Evolutionary conservation across 2,888 invertebrate genomes (phyloP), one percentile per base, ranked within the genome.

Genomic region (Nomada ferruginata): DNA sequence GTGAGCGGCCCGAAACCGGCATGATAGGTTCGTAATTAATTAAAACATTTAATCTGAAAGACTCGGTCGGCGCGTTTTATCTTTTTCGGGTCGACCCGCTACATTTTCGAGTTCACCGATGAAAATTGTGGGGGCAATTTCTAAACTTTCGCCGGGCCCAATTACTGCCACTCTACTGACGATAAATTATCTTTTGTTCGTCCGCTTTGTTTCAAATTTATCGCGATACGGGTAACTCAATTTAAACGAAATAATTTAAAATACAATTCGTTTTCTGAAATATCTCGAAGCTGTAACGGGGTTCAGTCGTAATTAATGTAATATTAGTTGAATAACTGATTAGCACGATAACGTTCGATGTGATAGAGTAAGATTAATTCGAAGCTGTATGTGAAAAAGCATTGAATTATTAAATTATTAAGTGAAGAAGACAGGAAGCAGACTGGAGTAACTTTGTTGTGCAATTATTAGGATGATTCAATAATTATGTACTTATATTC

Each of bases 91-190:
- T 59, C 23, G 23, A 18, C 47, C 7, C 10, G 3, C 23, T 29
- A 53, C 53, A 57, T 75, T 69, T 69, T 68, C 26, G 7, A 13
- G 15, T 20, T 20, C 7, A 2, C 9, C 20, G 42, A 29, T 55
- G 61, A 61, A 69, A 69, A 59, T 76, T 63, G 26, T n/a, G 20
- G 42, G 18, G 71, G 15, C 42, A 52, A 61, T 60, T 63, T 53
- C 42, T 18, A 4, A 44, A 72, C 42, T 72, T 63, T 44, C 18
- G 23, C 26, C n/a, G 10, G 26, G 26, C 42, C n/a, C 63, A 44
- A 72, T 72, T 72, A 47, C 63, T 42, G 42, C 53, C 53, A 63
- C 42, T 42, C 18, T 23, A 10, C 42, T 18, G 26, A 20, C 53
- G 53, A 53, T 55, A 55, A 63, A 71, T 71, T 55, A 71, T 55